Evolutionary conservation across 1,140 invertebrate species (phyloP), one percentile per base, ranked within the genome.

Genomic region (Cotesia typhae): DNA sequence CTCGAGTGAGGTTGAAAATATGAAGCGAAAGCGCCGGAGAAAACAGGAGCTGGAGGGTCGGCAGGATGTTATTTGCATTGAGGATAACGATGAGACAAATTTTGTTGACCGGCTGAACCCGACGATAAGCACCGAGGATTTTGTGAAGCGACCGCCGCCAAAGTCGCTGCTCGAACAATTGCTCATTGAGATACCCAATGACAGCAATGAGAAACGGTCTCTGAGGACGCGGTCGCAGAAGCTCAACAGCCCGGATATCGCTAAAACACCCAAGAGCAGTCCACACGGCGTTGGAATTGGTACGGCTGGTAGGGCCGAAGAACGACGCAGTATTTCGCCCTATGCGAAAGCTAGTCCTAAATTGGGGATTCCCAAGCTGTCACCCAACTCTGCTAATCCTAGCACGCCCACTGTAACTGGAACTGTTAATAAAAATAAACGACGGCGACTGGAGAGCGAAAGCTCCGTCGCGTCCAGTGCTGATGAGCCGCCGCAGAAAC

Each of bases 371-470:
- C 77, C 84, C 1, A 86, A 85, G 63, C 66, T 74, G n/a, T 74
- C 74, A 36, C 76, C 74, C 41, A 78, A 79, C 79, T 55, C 70
- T 76, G 20, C 65, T 10, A 47, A 47, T 47, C 41, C 41, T 2
- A 47, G 41, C 10, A 47, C 41, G 5, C 6, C 41, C 2, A 2
- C 41, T 59, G 57, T n/a, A 52, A 80, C 82, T 59, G 80, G 79
- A 5, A 74, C 78, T 37, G 41, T 47, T 47, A 47, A 47, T 9
- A 47, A 10, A 9, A 47, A 47, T 47, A 94, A 94, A 78, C 87
- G 93, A 60, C 93, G 93, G 81, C 87, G 93, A 3, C 90, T 92
- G 76, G 93, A 94, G 79, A 93, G 92, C 0, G 93, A 94, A 74
- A 92, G 92, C 80, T 92, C 91, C n/a, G 88, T 88, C 60, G 87